Base-by-base conservation (phyloP, 2,888 invertebrate species). In the Macrosiphum euphorbiae region DNA sequence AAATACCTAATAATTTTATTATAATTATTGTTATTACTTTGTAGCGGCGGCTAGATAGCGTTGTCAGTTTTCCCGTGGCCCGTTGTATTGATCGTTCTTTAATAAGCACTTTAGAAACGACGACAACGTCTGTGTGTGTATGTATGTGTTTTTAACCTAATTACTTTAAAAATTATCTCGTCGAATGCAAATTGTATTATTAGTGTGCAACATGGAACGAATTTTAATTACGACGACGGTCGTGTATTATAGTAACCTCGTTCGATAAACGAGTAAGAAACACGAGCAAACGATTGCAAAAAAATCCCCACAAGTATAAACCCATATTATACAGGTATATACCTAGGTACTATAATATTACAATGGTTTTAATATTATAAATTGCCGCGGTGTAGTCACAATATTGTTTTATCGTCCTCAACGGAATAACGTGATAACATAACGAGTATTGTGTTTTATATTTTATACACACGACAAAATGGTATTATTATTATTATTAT, bases 151-250 rank as follows among this genome's bases (percentile, higher is more conserved):
- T 92, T 88, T 88, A 92, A 92, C 88, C 88, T 78, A 92, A 92
- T 89, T 90, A 93, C 89, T 90, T 84, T 28, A 89, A 84, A 61
- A 90, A 89, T 89, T 85, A 93, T 90, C 89, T 92, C 44, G 92
- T 89, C 88, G 78, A 84, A 89, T 84, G 92, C 92, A 90, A 85
- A 86, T 93, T 50, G 67, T 47, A 50, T 86, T 90, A 85, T 41
- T 85, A 58, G 50, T 47, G 85, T n/a, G 90, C 89, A 50, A 52
- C 84, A 44, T n/a, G 58, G 47, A 90, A 88, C 84, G 85, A 86
- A 89, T 93, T 90, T 90, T 93, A 93, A 93, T 93, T 85, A 85
- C 87, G 35, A 58, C 86, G 47, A 41, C 55, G n/a, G 91, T 47
- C 26, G 28, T 44, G 50, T 5, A 44, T 44, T 44, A 44, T 44